Conservation (phyloP, 2,797 vertebrate species). For the Clarias laeviceps region DNA sequence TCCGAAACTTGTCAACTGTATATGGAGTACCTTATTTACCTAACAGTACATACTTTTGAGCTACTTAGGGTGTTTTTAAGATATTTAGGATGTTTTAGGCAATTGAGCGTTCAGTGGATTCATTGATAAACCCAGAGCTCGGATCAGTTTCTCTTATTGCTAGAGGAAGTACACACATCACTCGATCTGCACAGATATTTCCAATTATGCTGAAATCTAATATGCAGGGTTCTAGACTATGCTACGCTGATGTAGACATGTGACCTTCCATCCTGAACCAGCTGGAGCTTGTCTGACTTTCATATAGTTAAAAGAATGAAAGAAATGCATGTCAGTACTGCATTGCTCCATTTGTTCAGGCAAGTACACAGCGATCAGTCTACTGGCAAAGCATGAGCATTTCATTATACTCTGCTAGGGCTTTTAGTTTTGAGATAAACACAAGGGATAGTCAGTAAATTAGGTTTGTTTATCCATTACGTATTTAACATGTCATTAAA, state of each 20-base stretch:
- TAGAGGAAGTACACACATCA: neutral
- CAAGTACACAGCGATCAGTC: neutral
- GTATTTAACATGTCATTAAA: neutral
- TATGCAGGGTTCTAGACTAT: neutral
- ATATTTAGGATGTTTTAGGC: neutral
- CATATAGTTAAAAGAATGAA: neutral
- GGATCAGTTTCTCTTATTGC: neutral
- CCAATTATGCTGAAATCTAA: constrained; percentile 4
- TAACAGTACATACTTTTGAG: neutral
- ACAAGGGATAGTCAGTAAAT: neutral
- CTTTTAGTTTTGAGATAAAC: neutral
- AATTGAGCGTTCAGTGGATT: neutral
- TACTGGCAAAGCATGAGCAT: neutral
- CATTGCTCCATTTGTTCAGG: neutral
- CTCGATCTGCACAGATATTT: neutral
- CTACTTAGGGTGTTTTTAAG: neutral
- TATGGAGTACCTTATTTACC: neutral
- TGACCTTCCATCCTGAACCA: constrained; percentile 2
- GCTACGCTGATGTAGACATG: neutral
- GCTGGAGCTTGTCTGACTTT: constrained; percentile 18
- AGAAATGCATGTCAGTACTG: neutral
- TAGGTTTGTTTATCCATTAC: neutral
- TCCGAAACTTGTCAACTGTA: neutral
- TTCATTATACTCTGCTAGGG: neutral
- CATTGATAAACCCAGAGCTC: neutral